Evolutionary conservation across 2,113 vertebrate genomes (phyloP).

Genomic region (Mungos mungo): DNA sequence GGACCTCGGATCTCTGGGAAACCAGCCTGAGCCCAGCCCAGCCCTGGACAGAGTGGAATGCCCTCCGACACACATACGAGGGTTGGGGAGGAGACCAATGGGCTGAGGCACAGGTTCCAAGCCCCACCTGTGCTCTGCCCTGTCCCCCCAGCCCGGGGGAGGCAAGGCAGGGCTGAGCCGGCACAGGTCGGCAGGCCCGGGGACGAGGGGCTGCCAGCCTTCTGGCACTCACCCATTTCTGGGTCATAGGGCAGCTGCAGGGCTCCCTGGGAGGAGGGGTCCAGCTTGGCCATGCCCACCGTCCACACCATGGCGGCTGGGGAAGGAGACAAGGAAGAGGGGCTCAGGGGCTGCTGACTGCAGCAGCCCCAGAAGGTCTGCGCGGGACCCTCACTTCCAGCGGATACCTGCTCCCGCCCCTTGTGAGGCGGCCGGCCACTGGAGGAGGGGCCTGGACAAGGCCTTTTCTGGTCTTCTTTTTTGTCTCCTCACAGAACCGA

Average conservation of each 20-base stretch:
- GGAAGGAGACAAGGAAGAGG: neutral
- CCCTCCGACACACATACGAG: neutral
- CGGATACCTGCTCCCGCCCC: accelerated
- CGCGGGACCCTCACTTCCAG: neutral
- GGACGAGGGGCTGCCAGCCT: neutral
- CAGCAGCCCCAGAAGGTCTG: neutral
- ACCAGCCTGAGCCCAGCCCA: accelerated
- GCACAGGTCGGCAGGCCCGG: accelerated
- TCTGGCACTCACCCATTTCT: slow-evolving; percentile 73
- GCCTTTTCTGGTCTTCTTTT: neutral
- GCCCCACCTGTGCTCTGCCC: neutral
- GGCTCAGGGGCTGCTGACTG: neutral
- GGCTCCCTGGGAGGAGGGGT: slow-evolving; percentile 78
- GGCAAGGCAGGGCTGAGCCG: neutral
- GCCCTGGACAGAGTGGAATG: neutral
- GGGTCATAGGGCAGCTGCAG: slow-evolving; percentile 73
- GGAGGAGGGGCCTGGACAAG: neutral
- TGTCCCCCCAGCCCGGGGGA: accelerated
- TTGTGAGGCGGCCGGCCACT: accelerated
- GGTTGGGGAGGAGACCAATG: accelerated
- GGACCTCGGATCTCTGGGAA: neutral
- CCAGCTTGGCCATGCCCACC: slow-evolving; percentile 93
- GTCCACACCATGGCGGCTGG: slow-evolving; percentile 98
- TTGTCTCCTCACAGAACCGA: neutral
- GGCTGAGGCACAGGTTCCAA: accelerated